Conservation (phyloP, 2,113 vertebrate genomes). For the Nibea albiflora region DNA sequence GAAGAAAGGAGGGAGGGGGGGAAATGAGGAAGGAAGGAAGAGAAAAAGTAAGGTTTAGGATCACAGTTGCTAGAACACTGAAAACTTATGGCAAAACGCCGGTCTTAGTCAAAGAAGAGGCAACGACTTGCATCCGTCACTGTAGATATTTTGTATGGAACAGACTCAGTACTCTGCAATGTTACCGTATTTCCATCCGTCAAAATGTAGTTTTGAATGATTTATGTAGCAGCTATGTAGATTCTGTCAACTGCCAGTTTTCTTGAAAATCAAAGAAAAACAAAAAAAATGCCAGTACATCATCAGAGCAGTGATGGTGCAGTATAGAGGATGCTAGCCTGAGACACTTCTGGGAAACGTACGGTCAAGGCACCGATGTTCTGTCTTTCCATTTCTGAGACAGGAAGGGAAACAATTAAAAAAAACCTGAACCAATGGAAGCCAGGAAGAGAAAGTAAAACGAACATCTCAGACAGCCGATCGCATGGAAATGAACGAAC, state of each 20-base stretch:
- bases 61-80: conserved; percentile 19
- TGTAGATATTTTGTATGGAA: conserved; percentile 27
- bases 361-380: neutral
- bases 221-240: conserved; percentile 40
- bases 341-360: conserved; percentile 14
- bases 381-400: conserved; percentile 20
- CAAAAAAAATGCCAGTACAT: neutral
- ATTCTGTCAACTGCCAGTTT: conserved; percentile 30
- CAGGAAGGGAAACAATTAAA: conserved; percentile 32
- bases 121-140: conserved; percentile 54
- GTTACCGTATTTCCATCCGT: conserved; percentile 46
- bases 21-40: conserved; percentile 2
- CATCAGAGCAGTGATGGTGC: neutral
- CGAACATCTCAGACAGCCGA: neutral
- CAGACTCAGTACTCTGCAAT: conserved; percentile 22
- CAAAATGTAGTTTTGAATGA: conserved; percentile 48
- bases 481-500: conserved; percentile 32
- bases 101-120: conserved; percentile 11
- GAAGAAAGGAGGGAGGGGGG: neutral
- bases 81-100: conserved; percentile 17
- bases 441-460: conserved; percentile 11
- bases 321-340: neutral
- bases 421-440: conserved; percentile 4
- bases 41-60: conserved; percentile 34
- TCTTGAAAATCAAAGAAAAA: neutral